phyloP scores from a whole-genome alignment of 92 coral and sea anemone species.

The Zoanthus solanderi region DNA sequence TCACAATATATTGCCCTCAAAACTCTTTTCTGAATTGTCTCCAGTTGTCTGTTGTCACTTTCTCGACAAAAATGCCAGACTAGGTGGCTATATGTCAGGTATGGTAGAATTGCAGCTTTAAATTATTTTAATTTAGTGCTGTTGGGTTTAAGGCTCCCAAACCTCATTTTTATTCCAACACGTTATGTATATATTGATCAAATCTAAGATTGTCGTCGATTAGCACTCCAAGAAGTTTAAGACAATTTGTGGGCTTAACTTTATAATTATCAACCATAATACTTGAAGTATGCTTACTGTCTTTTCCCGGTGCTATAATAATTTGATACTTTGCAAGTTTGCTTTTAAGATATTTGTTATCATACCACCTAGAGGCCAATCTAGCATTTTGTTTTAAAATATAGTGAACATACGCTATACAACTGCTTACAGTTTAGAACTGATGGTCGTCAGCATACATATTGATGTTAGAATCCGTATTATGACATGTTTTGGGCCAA shows the following conservation, averaged over 20 bases:
- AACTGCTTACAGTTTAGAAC: not conserved
- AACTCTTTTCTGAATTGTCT: no score
- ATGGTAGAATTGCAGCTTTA: no score
- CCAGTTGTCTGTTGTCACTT: not conserved
- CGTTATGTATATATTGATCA: not conserved
- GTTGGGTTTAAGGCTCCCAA: conserved; percentile 4
- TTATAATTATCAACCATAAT: not conserved
- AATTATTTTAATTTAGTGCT: no score
- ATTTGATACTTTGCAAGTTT: not conserved
- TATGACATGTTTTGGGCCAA: conserved; percentile 13
- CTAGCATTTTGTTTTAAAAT: not conserved
- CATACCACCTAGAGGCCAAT: not conserved
- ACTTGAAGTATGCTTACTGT: not conserved
- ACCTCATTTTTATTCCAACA: not conserved
- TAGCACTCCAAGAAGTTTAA: not conserved
- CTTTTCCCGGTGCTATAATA: not conserved
- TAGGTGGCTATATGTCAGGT: no score
- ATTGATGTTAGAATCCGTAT: not conserved
- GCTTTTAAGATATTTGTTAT: not conserved
- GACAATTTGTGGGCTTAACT: not conserved
- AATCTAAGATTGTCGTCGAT: not conserved
- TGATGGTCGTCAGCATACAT: conserved; percentile 9
- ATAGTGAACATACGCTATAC: not conserved
- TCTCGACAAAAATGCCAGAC: not conserved
- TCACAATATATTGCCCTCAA: not conserved